A percentile compares a stretch with the other conserved stretches of the same genome.
phyloP scores from a whole-genome alignment of 2,797 vertebrate genomes.

The Sylvia borin region DNA sequence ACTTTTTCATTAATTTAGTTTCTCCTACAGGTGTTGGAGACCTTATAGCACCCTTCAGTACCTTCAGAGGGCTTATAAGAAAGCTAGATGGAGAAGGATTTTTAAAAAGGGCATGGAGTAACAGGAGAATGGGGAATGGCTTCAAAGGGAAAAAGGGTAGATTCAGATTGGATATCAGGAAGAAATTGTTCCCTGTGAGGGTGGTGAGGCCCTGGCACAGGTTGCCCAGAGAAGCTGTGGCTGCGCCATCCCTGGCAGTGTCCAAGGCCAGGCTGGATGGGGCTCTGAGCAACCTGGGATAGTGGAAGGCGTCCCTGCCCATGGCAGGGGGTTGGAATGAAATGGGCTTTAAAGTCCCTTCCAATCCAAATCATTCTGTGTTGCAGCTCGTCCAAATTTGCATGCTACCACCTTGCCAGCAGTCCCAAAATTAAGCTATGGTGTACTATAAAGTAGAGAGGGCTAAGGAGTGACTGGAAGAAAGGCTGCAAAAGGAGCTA shows the following conservation, averaged over 20 bases:
- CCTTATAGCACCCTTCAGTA: background rate
- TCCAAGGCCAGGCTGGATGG: background rate
- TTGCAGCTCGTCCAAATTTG: background rate
- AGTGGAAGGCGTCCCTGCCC: background rate
- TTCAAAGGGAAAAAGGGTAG: background rate
- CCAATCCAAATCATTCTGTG: background rate
- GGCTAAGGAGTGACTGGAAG: background rate
- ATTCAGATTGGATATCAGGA: accelerated
- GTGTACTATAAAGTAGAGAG: background rate
- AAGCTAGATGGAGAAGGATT: background rate
- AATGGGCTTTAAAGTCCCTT: background rate
- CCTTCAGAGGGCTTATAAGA: background rate
- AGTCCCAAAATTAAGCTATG: background rate
- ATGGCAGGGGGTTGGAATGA: background rate
- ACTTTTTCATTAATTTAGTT: background rate
- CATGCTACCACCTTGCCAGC: background rate
- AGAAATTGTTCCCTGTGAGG: background rate
- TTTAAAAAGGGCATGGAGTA: background rate
- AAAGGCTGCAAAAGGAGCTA: background rate
- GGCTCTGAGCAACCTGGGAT: background rate
- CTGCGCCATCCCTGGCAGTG: background rate
- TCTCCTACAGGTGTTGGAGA: background rate
- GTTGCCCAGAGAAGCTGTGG: background rate
- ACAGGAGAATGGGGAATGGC: background rate
- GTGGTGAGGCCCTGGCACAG: background rate